Percentiles rank a stretch among this genome's conserved stretches.
phyloP scores from a whole-genome alignment of 2,888 invertebrate species.

The Drosophila macrospina region DNA sequence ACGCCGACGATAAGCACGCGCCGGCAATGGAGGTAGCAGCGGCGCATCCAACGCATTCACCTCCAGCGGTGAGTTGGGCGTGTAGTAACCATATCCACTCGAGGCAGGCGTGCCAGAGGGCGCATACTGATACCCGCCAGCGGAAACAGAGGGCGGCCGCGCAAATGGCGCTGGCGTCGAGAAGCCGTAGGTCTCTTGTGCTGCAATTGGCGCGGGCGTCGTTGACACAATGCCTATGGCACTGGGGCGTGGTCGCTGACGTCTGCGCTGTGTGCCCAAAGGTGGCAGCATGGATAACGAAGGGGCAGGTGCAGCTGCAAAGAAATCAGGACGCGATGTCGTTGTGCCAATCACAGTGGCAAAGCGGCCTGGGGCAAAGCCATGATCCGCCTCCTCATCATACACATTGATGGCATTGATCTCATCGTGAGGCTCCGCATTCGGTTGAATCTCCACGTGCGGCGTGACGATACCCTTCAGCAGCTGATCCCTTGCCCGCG shows the following conservation, averaged over 20 bases:
- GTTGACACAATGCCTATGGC: constrained; percentile 76
- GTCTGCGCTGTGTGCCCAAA: constrained; percentile 50
- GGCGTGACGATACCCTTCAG: constrained; percentile 48
- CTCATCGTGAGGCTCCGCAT: constrained; percentile 77
- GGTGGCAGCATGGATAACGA: constrained; percentile 79
- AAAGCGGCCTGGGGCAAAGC: constrained; percentile 60
- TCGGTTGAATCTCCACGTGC: constrained; percentile 77
- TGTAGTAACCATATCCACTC: constrained; percentile 56
- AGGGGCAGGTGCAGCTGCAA: constrained; percentile 24
- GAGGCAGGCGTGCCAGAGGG: constrained; percentile 72
- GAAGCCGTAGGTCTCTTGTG: constrained; percentile 62
- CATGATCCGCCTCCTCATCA: constrained; percentile 69
- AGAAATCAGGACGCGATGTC: constrained; percentile 49
- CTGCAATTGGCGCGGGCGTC: constrained; percentile 76
- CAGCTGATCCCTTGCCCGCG: constrained; percentile 57
- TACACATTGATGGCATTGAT: constrained; percentile 66
- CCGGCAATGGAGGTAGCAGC: constrained; percentile 76
- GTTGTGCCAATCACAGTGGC: constrained; percentile 52
- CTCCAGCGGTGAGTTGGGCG: constrained; percentile 72
- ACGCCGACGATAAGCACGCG: constrained; percentile 63
- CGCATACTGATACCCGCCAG: constrained; percentile 73
- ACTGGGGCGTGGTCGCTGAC: constrained; percentile 72
- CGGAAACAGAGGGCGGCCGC: constrained; percentile 67
- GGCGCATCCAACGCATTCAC: constrained; percentile 74
- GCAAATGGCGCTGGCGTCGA: constrained; percentile 81